phyloP scores from a whole-genome alignment of 2,797 vertebrate genomes.

The Danio kyathit region DNA sequence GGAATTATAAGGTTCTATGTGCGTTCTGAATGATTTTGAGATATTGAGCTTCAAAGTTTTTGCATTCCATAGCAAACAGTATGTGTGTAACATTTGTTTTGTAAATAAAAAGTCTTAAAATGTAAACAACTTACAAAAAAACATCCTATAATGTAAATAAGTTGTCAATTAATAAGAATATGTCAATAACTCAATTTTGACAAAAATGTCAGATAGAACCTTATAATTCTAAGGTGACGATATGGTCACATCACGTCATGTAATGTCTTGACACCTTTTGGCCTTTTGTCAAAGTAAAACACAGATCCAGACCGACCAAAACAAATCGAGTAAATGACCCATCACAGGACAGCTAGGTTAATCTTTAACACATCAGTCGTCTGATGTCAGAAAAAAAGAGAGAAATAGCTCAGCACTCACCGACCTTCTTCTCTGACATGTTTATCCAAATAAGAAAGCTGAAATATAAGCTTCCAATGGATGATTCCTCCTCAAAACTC shows the following conservation, averaged over 20 bases:
- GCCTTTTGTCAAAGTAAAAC: conserved; percentile 48
- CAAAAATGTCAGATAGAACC: too few species aligned
- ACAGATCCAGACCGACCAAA: conserved; percentile 45
- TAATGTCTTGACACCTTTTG: conserved; percentile 30
- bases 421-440: conserved; percentile 80
- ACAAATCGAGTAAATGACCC: conserved; percentile 51
- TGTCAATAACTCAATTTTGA: too few species aligned
- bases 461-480: conserved; percentile 15
- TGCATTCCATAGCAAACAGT: too few species aligned
- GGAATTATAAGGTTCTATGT: too few species aligned
- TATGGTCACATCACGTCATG: not conserved
- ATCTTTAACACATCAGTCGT: conserved; percentile 79
- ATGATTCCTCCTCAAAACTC: conserved; percentile 6
- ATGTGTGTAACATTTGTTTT: too few species aligned
- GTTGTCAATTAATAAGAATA: too few species aligned
- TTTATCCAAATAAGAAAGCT: conserved; percentile 63
- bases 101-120: too few species aligned
- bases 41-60: too few species aligned
- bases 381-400: conserved; percentile 66
- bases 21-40: too few species aligned
- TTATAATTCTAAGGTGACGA: too few species aligned
- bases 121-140: too few species aligned
- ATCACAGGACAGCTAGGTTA: conserved; percentile 70
- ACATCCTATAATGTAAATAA: too few species aligned
- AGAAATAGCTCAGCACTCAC: conserved; percentile 70